Conservation (phyloP, 2,113 vertebrate genomes). For the Neodontobutis hainanensis region DNA sequence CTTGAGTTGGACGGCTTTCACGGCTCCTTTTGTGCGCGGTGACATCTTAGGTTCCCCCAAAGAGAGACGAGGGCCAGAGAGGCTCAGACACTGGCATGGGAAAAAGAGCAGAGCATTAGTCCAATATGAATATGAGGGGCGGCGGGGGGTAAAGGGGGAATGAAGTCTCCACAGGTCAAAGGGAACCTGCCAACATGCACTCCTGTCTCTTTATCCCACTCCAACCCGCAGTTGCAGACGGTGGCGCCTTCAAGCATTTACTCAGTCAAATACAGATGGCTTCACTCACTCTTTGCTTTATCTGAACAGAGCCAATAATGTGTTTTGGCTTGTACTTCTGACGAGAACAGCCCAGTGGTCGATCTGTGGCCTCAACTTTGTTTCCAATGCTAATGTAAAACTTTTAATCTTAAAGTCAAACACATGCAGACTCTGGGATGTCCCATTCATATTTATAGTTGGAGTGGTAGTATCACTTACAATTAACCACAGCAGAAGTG, state of each 20-base stretch:
- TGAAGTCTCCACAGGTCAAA: slow-evolving; percentile 67
- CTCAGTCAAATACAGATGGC: slow-evolving; percentile 15
- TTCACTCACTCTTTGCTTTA: slow-evolving; percentile 29
- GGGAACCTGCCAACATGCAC: slow-evolving; percentile 62
- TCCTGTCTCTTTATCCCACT: slow-evolving; percentile 52
- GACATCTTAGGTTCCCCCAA: slow-evolving; percentile 74
- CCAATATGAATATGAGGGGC: slow-evolving; percentile 64
- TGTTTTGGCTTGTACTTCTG: slow-evolving; percentile 42
- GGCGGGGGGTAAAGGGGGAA: slow-evolving; percentile 21
- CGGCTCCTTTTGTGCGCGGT: slow-evolving; percentile 71
- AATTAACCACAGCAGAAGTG: slow-evolving; percentile 11
- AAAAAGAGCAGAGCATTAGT: slow-evolving; percentile 61
- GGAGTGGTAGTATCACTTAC: slow-evolving; percentile 26
- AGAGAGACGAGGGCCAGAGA: slow-evolving; percentile 61
- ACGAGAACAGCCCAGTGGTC: slow-evolving; percentile 25
- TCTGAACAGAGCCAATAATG: slow-evolving; percentile 44
- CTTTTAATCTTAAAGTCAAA: slow-evolving; percentile 62
- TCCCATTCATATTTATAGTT: slow-evolving; percentile 43
- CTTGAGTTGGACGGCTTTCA: slow-evolving; percentile 78
- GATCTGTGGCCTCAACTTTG: slow-evolving; percentile 24
- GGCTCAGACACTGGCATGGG: slow-evolving; percentile 68
- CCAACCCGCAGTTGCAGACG: slow-evolving; percentile 33
- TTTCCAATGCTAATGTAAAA: slow-evolving; percentile 31
- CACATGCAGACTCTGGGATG: slow-evolving; percentile 43
- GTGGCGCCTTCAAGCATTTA: slow-evolving; percentile 26